Base-by-base conservation (phyloP, 2,113 vertebrate species). In the Engraulis encrasicolus region DNA sequence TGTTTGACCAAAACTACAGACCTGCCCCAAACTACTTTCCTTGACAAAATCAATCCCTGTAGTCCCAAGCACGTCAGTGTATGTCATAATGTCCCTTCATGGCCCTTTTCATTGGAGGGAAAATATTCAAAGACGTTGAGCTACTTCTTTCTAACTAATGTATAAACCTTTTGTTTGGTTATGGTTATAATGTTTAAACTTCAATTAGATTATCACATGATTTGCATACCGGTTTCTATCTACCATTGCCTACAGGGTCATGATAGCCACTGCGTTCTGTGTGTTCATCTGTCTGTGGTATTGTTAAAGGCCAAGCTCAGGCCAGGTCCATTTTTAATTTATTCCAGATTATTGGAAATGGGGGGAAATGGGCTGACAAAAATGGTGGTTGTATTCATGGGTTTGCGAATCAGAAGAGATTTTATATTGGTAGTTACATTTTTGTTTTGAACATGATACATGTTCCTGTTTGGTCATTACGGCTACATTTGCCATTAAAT, bases 1-100 rank as follows among this genome's bases (percentile, higher is more conserved):
- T n/a, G n/a, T n/a, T n/a, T n/a, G n/a, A n/a, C n/a, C n/a, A n/a
- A 83, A 74, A 83, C 85, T 66, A 74, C 27, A 74, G 27, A 66
- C 58, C 23, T 14, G 58, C 58, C 14, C 27, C 11, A 66, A 66
- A 61, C 12, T 11, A 31, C 14, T 74, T 34, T 74, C 66, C 66
- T 31, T 34, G 11, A 74, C 23, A 36, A 74, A 74, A 14, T 34
- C 14, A 27, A 14, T 27, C 17, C 12, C 23, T 12, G 15, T 17
- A 34, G 23, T n/a, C 31, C 66, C 1, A 27, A 74, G 40, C 12
- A 31, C 66, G 0, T 34, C 15, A 74, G 66, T 54, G 54, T 54
- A 78, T 48, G 34, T 83, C 74, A 81, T 83, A 50, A 45, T 45
- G 40, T 3, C 40, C 40, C 34, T 50, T 49, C 20, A 20, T 18